Base-by-base conservation (phyloP, 2,113 vertebrate species). In the Coryphaenoides rupestris region DNA sequence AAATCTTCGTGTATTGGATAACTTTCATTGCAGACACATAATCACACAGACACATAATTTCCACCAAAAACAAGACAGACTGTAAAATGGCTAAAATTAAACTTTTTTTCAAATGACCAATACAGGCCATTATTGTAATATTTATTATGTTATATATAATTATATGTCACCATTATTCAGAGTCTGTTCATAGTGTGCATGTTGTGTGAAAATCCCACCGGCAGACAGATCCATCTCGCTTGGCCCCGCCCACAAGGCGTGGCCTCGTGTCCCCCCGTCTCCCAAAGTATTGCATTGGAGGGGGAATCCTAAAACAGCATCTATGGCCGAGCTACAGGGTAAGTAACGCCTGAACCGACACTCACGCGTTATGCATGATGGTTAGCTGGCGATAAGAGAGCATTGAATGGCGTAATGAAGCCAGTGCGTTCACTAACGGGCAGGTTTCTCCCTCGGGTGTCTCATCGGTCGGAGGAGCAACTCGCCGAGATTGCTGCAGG, bases 191-290 rank as follows among this genome's bases (percentile, higher is more conserved):
- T n/a, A n/a, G n/a, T n/a, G n/a, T n/a, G n/a, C n/a, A 40, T 12
- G 1, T 12, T 40, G 33, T 40, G 33, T 12, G 33, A 40, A 40
- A 40, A 40, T 40, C 33, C 33, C 9, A 10, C 33, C 13, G 9
- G 33, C 33, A 40, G 33, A 40, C 33, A 13, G 33, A 9, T 40
- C 33, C 33, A 40, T 40, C 33, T 40, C 9, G 9, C 33, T 58
- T 22, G 72, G 85, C 77, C 82, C 83, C 86, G 77, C 86, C 87
- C 60, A 82, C 81, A 81, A 84, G 86, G 87, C 84, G 83, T 84
- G 86, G 84, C 79, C 19, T 73, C 22, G 72, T 70, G 64, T 72
- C 76, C 69, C n/a, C n/a, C n/a, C 23, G 49, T 79, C 61, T 69
- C 73, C 73, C 55, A 73, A 76, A 84, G 46, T 76, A 49, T 65